Evolutionary conservation across 2,888 invertebrate genomes (phyloP), one percentile per base, ranked within the genome.

Genomic region (Notocelia uddmanniana): DNA sequence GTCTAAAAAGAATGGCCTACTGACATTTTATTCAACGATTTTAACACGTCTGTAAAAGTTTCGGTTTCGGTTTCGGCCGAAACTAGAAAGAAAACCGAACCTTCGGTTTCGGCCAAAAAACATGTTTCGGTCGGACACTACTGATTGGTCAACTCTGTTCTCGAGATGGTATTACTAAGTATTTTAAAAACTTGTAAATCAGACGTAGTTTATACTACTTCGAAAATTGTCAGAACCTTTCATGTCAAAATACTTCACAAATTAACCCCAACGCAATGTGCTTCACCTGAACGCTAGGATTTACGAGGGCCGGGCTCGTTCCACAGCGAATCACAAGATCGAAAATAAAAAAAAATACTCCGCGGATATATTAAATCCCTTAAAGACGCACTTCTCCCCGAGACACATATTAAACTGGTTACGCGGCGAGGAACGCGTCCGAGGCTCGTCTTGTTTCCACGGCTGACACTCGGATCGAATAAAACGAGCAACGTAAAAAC

Each of bases 301-400:
- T 57, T 69, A 69, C 48, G 63, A 69, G 23, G 55, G 5, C 55
- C 68, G 37, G 10, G 21, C 50, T 64, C 21, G 19, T 64, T 76
- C 71, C 54, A 74, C 67, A 57, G 62, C 64, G 74, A 73, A 66
- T 73, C 73, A 73, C 73, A 74, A 68, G 74, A 63, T 73, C 74
- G 74, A 73, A 76, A 75, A 71, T 66, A 59, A 71, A 66, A 69
- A 66, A 19, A 75, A 34, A n/a, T 69, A 74, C 72, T 69, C 55
- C 18, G 73, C 54, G 73, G 75, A 76, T 76, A 75, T 76, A 77
- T 78, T 76, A 78, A 77, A 79, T 76, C 76, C 69, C 48, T 73
- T 64, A 64, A 68, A 72, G 70, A 71, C 68, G 76, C 52, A 70
- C 62, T 72, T 68, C 69, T 57, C 58, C 68, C 34, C 69, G 54